Base-by-base conservation (phyloP, 1,140 invertebrate species). In the Drosophila grimshawi region DNA sequence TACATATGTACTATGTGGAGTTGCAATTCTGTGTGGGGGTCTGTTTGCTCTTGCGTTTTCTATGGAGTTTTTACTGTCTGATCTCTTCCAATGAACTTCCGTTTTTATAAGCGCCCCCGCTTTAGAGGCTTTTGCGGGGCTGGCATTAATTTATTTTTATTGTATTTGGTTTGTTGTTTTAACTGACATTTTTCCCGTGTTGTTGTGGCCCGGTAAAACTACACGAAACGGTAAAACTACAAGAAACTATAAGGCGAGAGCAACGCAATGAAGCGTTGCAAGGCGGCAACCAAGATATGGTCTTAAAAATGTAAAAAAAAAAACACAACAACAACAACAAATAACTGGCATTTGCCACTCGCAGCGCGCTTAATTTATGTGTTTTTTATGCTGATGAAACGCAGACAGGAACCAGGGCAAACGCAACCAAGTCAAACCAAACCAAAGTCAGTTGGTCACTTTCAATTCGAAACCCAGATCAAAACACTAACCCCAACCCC, bases 341-440 rank as follows among this genome's bases (percentile, higher is more conserved):
- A 33, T 48, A 66, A 60, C 65, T 51, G 35, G 46, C 82, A 85
- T 85, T 85, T 85, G 69, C 81, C 81, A 82, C 65, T 82, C 83
- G 70, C 78, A 82, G 76, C 79, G 64, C 65, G 76, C 61, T 77
- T 88, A 80, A 88, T 89, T 88, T 88, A 88, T 88, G 85, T 74
- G 60, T 89, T 88, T 88, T 88, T 88, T 88, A 88, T 88, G 85
- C 85, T 88, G 85, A 88, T 88, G 85, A 83, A 88, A 80, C 72
- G 56, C 71, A 68, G 83, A 76, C 75, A 67, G 82, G 48, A 45
- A 48, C 19, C 53, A 57, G 49, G 59, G 49, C 66, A 63, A 69
- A 62, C 27, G 57, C 48, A 60, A 60, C 45, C 29, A 11, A 57
- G 30, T 35, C 32, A 35, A 51, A 19, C 19, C 41, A 43, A n/a